These are phyloP conservation scores for Trichonephila clavata DNA, from an alignment of 1,140 invertebrate species.

Conservation along the genomic window DNA sequence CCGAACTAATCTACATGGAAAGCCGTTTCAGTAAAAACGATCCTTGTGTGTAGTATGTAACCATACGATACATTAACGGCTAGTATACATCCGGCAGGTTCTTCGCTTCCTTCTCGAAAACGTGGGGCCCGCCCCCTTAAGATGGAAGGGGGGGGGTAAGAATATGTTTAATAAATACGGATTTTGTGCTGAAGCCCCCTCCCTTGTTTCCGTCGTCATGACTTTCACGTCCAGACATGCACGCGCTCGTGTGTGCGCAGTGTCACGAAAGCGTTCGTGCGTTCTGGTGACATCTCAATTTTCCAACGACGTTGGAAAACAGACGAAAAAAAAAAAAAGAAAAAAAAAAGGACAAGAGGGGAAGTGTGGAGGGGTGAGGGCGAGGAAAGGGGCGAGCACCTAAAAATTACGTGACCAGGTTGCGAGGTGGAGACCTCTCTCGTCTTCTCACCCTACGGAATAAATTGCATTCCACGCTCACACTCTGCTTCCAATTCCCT, in stretches of 20 bases:
- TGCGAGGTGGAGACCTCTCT: background rate
- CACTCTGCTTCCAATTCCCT: constrained; percentile 8
- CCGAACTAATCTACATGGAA: constrained; percentile 15
- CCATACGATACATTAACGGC: constrained; percentile 16
- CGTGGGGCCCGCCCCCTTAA: background rate
- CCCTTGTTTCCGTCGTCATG: constrained; percentile 12
- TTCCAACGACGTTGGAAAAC: constrained; percentile 26
- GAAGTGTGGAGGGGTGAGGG: background rate
- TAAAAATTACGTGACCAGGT: constrained; percentile 54
- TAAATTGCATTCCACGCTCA: constrained; percentile 52
- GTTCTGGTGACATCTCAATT: constrained; percentile 59
- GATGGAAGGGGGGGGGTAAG: background rate
- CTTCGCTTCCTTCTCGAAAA: background rate
- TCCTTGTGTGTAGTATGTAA: background rate
- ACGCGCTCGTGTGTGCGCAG: constrained; percentile 21
- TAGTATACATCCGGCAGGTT: constrained; percentile 19
- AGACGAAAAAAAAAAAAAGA: background rate
- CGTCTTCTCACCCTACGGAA: background rate
- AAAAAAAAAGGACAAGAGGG: background rate
- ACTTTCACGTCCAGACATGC: constrained; percentile 27
- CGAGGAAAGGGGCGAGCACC: constrained; percentile 24
- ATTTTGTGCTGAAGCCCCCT: background rate
- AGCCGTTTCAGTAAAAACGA: background rate
- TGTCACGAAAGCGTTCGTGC: constrained; percentile 56
- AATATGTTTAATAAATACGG: constrained; percentile 32